Percentiles rank a stretch among this genome's conserved stretches.
These are phyloP conservation scores for Paradoxurus hermaphroditus DNA, from an alignment of 2,113 vertebrate species.

Conservation along the genomic window DNA sequence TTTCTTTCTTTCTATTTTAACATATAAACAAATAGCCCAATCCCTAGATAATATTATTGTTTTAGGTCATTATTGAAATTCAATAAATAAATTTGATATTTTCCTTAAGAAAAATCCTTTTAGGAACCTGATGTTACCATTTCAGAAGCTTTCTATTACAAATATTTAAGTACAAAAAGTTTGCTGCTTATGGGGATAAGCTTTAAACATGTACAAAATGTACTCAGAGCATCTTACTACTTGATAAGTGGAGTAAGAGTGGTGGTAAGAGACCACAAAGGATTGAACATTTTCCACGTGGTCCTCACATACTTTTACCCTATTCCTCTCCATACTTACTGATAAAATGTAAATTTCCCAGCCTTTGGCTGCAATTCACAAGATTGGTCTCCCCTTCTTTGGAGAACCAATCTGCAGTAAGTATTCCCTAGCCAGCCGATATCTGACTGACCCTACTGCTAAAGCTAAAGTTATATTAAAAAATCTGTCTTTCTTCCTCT, in stretches of 20 bases:
- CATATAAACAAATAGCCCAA: neutral
- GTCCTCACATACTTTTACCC: neutral
- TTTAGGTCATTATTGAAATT: neutral
- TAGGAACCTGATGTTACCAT: neutral
- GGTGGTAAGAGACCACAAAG: neutral
- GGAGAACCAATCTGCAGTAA: neutral
- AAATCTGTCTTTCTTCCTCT: neutral
- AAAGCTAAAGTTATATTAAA: neutral
- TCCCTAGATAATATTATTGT: neutral
- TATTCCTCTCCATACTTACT: neutral
- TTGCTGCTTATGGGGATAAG: neutral
- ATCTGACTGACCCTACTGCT: neutral
- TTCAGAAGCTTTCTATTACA: neutral
- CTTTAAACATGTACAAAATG: neutral
- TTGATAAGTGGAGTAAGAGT: neutral
- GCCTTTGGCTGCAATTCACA: neutral
- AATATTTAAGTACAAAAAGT: neutral
- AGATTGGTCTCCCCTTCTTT: neutral
- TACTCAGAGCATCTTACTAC: neutral
- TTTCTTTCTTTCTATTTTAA: neutral
- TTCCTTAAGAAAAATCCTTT: neutral
- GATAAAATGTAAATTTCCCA: neutral
- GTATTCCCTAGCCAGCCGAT: neutral
- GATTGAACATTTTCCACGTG: neutral
- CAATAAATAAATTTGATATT: neutral